phyloP scores from a whole-genome alignment of 2,888 invertebrate genomes.

The Eupithecia vulgata region DNA sequence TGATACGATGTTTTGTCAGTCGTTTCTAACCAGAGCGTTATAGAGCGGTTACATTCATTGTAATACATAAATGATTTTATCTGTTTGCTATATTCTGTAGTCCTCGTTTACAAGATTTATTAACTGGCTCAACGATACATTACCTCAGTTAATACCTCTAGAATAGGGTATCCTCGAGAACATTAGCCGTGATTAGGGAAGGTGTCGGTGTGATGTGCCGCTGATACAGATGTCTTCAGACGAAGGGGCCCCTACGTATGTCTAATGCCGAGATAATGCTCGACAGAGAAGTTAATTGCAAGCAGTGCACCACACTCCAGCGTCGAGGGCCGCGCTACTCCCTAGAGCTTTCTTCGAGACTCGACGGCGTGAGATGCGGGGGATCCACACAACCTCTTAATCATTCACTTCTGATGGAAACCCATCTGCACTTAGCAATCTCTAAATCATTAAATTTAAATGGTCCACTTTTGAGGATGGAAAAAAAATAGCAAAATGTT shows the following conservation, averaged over 20 bases:
- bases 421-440: conserved; percentile 61
- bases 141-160: conserved; percentile 25
- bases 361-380: conserved; percentile 42
- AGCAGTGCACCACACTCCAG: conserved; percentile 74
- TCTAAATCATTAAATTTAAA: conserved; percentile 81
- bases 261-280: conserved; percentile 76
- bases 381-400: conserved; percentile 65
- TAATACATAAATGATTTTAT: conserved; percentile 22
- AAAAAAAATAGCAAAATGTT: conserved; percentile 71
- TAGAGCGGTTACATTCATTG: not conserved
- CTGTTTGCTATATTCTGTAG: conserved; percentile 29
- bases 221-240: conserved; percentile 50
- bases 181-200: conserved; percentile 45
- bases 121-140: conserved; percentile 10
- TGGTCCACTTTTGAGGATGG: conserved; percentile 65
- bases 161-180: conserved; percentile 29
- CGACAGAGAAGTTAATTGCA: conserved; percentile 80
- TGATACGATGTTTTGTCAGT: not conserved
- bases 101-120: conserved; percentile 5
- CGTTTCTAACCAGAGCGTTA: not conserved
- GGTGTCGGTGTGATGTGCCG: conserved; percentile 36
- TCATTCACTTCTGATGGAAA: conserved; percentile 80
- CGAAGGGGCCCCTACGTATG: conserved; percentile 44
- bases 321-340: conserved; percentile 60
- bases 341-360: conserved; percentile 55